Evolutionary conservation across 2,888 invertebrate species (phyloP).

Genomic region (Kuschelorhynchus macadamiae): DNA sequence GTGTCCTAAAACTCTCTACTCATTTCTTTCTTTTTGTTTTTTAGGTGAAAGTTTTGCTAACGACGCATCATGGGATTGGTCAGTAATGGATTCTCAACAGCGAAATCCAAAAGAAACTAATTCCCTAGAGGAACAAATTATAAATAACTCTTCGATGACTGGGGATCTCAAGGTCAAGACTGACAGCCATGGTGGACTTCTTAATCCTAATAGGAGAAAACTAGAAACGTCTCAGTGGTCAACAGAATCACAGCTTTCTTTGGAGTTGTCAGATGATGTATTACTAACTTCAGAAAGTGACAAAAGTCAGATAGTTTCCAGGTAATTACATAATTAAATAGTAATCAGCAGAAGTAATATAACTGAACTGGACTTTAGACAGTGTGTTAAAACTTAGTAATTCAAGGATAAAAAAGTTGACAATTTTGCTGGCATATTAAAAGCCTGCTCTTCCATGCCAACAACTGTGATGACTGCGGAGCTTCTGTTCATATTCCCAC

Average conservation of each 20-base stretch:
- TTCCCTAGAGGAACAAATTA: conserved; percentile 16
- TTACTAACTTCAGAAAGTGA: conserved; percentile 75
- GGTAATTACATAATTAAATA: conserved; percentile 52
- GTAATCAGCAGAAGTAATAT: no score
- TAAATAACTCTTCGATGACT: conserved; percentile 63
- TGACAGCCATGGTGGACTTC: conserved; percentile 63
- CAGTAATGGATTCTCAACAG: conserved; percentile 68
- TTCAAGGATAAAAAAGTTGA: no score
- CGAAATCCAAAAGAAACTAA: conserved; percentile 9
- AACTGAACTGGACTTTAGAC: no score
- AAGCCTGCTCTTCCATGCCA: no score
- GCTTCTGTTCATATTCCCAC: no score
- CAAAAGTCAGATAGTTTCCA: conserved; percentile 71
- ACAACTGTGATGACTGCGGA: no score
- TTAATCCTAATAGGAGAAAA: conserved; percentile 54
- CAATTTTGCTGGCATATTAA: no score
- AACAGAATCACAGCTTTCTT: conserved; percentile 77
- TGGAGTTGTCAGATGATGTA: conserved; percentile 76
- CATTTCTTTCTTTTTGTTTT: no score
- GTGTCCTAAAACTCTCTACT: no score
- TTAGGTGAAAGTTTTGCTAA: conserved; percentile 72
- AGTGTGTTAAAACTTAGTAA: no score
- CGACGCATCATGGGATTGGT: conserved; percentile 76
- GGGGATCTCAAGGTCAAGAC: conserved; percentile 60
- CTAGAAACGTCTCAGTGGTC: conserved; percentile 75